Percentiles rank a stretch among this genome's conserved stretches.
Evolutionary conservation across 92 coral and sea anemone genomes (phyloP).

Genomic region (Heliopora coerulea): DNA sequence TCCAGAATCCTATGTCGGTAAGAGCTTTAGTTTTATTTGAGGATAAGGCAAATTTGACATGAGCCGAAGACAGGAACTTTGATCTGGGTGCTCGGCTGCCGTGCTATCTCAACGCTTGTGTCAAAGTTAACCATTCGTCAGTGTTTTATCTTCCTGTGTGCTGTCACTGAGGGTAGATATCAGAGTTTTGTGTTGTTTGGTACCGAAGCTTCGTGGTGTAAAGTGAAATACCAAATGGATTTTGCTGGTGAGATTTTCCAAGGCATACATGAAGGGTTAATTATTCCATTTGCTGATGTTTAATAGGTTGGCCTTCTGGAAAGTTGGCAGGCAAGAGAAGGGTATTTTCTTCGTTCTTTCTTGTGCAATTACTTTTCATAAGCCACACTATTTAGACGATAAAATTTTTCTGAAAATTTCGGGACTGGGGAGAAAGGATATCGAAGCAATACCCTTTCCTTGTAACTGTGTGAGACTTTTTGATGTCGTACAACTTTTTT

Average conservation of each 20-base stretch:
- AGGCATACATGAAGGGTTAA: slow-evolving; percentile 14
- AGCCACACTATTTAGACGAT: not conserved
- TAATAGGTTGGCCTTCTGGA: slow-evolving; percentile 30
- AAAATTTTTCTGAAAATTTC: not conserved
- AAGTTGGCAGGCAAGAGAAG: slow-evolving; percentile 10
- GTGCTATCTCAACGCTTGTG: slow-evolving; percentile 8
- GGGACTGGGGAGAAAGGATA: not conserved
- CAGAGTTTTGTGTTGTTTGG: not conserved
- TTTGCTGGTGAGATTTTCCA: not conserved
- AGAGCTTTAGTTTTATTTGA: slow-evolving; percentile 23
- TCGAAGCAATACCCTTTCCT: not conserved
- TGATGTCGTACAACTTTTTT: slow-evolving; percentile 35
- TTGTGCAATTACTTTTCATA: slow-evolving; percentile 1
- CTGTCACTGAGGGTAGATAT: not conserved
- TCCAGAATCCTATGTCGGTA: slow-evolving; percentile 97
- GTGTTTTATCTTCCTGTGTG: not conserved
- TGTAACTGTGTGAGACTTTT: not conserved
- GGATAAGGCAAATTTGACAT: not conserved
- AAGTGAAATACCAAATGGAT: not conserved
- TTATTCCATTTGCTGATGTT: slow-evolving; percentile 38
- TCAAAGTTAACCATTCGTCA: not conserved
- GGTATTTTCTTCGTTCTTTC: not conserved
- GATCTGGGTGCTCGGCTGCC: slow-evolving; percentile 21
- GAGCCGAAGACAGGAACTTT: not conserved
- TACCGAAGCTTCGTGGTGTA: not conserved